These are phyloP conservation scores for Phortica variegata DNA, from an alignment of 1,140 invertebrate species.

Conservation along the genomic window DNA sequence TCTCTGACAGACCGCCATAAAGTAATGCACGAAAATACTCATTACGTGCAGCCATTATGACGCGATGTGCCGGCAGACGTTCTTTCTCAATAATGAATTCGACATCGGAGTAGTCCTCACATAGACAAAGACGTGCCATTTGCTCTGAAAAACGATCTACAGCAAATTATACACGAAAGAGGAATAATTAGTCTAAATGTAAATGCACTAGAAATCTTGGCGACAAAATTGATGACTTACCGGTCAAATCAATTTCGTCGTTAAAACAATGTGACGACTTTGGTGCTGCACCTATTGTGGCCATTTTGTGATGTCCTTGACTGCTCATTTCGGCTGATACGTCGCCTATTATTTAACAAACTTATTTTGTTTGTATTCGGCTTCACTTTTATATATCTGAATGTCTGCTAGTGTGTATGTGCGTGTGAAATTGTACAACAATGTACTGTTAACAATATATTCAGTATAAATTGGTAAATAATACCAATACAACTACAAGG, in stretches of 20 bases:
- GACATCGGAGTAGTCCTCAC: slow-evolving; percentile 89
- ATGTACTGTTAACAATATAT: too few relatives aligned
- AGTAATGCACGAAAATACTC: slow-evolving; percentile 92
- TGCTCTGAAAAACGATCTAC: slow-evolving; percentile 50
- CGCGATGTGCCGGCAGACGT: slow-evolving; percentile 82
- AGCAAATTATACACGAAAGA: background rate
- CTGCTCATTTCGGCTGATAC: too few relatives aligned
- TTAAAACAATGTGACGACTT: too few relatives aligned
- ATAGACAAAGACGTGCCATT: slow-evolving; percentile 78
- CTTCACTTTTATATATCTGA: too few relatives aligned
- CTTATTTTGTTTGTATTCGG: too few relatives aligned
- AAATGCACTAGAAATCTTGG: background rate
- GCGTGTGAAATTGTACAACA: too few relatives aligned
- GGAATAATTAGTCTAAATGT: background rate
- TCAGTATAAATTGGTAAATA: too few relatives aligned
- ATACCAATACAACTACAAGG: too few relatives aligned
- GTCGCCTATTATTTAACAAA: too few relatives aligned
- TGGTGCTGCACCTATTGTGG: slow-evolving; percentile 7
- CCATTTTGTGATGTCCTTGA: slow-evolving; percentile 46
- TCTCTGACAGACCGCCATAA: slow-evolving; percentile 89
- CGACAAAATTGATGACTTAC: slow-evolving; percentile 15
- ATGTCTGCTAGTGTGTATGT: too few relatives aligned
- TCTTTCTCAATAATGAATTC: slow-evolving; percentile 83
- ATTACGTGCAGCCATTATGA: slow-evolving; percentile 83
- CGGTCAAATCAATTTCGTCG: slow-evolving; percentile 6